Conservation (phyloP, 2,113 vertebrate species). For the Erinaceus europaeus region DNA sequence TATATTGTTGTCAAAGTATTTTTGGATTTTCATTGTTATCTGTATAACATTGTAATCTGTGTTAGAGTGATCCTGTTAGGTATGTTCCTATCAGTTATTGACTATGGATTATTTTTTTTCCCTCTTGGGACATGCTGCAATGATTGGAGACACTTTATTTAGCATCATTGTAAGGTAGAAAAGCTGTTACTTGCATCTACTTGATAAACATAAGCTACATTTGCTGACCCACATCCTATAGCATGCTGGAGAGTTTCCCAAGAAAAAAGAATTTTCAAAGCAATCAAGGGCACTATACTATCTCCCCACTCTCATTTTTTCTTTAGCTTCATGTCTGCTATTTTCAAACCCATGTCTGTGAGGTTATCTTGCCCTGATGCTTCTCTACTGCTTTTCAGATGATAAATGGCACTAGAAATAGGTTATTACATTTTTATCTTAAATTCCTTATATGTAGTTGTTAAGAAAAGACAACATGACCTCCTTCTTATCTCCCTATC, state of each 20-base stretch:
- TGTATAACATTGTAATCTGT: neutral
- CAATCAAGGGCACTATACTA: too few species aligned
- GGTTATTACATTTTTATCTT: neutral
- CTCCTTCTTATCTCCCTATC: neutral
- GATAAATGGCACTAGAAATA: neutral
- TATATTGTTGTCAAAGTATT: neutral
- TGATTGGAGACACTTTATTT: neutral
- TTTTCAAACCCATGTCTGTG: neutral
- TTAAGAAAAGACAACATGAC: neutral
- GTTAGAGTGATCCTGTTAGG: rapidly evolving
- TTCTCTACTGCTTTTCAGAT: neutral
- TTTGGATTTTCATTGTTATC: neutral
- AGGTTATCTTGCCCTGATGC: neutral
- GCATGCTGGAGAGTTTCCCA: too few species aligned
- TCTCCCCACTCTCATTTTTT: too few species aligned
- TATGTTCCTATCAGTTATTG: neutral
- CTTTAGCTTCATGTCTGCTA: neutral
- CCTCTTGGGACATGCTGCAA: rapidly evolving
- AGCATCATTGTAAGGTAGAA: rapidly evolving
- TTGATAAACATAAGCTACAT: neutral
- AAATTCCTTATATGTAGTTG: neutral
- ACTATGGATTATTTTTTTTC: neutral
- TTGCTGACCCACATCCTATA: too few species aligned
- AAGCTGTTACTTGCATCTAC: neutral
- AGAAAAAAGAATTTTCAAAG: too few species aligned